Evolutionary conservation across 2,888 invertebrate species (phyloP).

Genomic region (Lycocerus yunnanus): DNA sequence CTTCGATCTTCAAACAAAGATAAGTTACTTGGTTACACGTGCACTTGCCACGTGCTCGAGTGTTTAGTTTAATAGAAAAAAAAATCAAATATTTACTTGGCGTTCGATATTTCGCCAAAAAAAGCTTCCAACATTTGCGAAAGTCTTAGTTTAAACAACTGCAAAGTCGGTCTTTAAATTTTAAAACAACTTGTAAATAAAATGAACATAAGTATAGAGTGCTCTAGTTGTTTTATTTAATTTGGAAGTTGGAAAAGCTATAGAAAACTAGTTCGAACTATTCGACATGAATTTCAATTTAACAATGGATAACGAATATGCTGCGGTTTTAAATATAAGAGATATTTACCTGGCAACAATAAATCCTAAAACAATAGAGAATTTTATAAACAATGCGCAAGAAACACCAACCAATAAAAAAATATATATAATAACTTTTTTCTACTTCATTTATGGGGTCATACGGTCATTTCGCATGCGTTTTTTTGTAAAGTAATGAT

Average conservation of each 20-base stretch:
- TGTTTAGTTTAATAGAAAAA: not conserved
- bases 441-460: too few relatives aligned
- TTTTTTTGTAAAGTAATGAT: too few relatives aligned
- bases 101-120: not conserved
- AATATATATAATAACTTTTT: too few relatives aligned
- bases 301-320: not conserved
- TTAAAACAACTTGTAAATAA: not conserved
- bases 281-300: conserved; percentile 6
- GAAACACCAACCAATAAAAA: too few relatives aligned
- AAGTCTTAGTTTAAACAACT: not conserved
- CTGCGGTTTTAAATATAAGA: not conserved
- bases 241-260: not conserved
- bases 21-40: not conserved
- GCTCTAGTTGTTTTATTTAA: not conserved
- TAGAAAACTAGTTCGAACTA: conserved; percentile 4
- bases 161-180: not conserved
- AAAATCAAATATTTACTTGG: not conserved
- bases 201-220: not conserved
- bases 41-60: not conserved
- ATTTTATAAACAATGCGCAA: too few relatives aligned
- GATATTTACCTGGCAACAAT: not conserved
- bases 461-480: too few relatives aligned
- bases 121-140: not conserved
- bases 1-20: conserved; percentile 3
- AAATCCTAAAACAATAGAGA: too few relatives aligned